Evolutionary conservation across 2,113 vertebrate species (phyloP), one percentile per base, ranked within the genome.

Genomic region (Pterophyllum scalare): DNA sequence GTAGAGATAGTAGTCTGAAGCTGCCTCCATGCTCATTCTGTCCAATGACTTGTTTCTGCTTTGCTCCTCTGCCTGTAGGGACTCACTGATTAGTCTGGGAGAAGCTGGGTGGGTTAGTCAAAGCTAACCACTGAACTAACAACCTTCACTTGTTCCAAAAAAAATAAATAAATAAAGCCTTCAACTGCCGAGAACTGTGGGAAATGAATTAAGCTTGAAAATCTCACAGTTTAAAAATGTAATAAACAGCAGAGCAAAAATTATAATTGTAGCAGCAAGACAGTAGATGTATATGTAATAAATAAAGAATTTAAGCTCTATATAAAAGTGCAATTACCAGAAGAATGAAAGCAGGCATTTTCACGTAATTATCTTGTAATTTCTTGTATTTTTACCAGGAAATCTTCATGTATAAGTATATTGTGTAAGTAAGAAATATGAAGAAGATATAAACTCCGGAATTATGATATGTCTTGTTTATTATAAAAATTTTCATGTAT

Each of bases 41-140:
- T 54, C 33, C 67, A 77, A 20, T 70, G 84, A 85, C 59, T 67
- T 81, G 35, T 89, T 43, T 83, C 49, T 92, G 87, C 82, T 92
- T 88, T 77, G 82, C 78, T 81, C 72, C 82, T 85, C 77, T 80
- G 84, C 79, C 80, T 88, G 77, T 70, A 62, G 70, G 70, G 85
- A 83, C 67, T 82, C 31, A 12, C 83, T 61, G 77, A 84, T 89
- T 88, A 81, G 86, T 85, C 81, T 87, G 90, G 89, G 80, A 82
- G 92, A 90, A 90, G 89, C 83, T 94, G 91, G 91, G 93, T 94
- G 91, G 89, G 85, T 84, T 86, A 61, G 64, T 86, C 72, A 82
- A 59, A 82, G 75, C 79, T 75, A 82, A 85, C 77, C 9, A 26
- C 60, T 33, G 28, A n/a, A 80, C 75, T 77, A 77, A 81, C 57